phyloP scores from a whole-genome alignment of 2,113 vertebrate species.

The Bos javanicus region DNA sequence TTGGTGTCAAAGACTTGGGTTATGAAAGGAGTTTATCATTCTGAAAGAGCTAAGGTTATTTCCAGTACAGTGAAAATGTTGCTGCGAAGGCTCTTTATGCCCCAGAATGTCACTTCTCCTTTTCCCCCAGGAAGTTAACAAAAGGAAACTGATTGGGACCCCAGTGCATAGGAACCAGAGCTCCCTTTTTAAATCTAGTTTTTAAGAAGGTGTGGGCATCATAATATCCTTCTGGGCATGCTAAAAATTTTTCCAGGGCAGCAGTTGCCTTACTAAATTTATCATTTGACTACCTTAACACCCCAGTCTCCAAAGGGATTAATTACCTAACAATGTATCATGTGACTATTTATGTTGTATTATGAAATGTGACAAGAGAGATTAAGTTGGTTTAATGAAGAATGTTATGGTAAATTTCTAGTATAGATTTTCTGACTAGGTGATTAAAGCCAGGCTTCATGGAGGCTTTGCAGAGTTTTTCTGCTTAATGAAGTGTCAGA shows the following conservation, averaged over 20 bases:
- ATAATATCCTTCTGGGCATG: background rate
- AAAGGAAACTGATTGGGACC: background rate
- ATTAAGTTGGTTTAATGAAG: background rate
- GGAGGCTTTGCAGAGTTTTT: background rate
- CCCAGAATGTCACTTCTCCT: background rate
- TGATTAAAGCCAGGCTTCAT: background rate
- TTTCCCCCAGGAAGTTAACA: background rate
- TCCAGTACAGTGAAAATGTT: background rate
- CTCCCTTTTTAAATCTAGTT: background rate
- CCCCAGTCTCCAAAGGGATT: background rate
- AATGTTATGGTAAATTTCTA: conserved; percentile 10
- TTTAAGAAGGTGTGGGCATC: background rate
- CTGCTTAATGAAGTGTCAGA: background rate
- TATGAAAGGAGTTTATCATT: background rate
- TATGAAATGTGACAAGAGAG: background rate
- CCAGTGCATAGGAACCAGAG: background rate
- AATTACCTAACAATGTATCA: background rate
- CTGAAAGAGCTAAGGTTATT: background rate
- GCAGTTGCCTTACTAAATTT: background rate
- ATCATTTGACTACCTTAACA: background rate
- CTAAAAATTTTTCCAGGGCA: background rate
- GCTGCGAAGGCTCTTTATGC: background rate
- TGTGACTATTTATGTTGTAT: background rate
- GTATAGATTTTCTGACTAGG: background rate
- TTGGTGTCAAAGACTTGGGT: background rate